Base-by-base conservation (phyloP, 2,113 vertebrate genomes). In the Chamaea fasciata region DNA sequence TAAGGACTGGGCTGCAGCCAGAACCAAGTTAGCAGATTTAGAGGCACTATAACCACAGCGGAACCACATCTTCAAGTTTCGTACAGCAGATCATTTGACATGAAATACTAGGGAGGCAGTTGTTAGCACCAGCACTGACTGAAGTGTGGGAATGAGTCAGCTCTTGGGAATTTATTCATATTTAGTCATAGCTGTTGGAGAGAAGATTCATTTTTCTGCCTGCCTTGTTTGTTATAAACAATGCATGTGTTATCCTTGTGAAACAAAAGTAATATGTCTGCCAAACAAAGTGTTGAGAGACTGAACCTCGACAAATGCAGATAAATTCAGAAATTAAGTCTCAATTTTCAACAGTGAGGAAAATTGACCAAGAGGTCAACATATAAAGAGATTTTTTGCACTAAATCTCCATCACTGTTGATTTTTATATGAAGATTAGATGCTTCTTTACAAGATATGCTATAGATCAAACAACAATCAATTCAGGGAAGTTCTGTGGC, bases 251-350 rank as follows among this genome's bases (percentile, higher is more conserved):
- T 92, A 92, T 74, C 76, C 56, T 60, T 68, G 44, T 89, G 73
- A 90, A 96, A 92, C 60, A 87, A 53, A 92, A 84, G 83, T 90
- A 90, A 82, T 89, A 81, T 0, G 1, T 92, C 73, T 97, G 80
- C 95, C 90, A 95, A 67, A 83, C 47, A 63, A 87, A 89, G 74
- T 87, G 65, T 21, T 94, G 74, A 82, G 83, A 92, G 91, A 69
- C 46, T 84, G 87, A 91, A 92, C 87, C 91, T 92, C 60, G 37
- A 84, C 91, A 94, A 92, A 95, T 71, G 73, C 83, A 92, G 83
- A 95, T 94, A 87, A 92, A 97, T 92, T 97, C 77, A 79, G 69
- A 92, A 95, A 95, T 92, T 75, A 91, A 91, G 77, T 71, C 52
- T 83, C 4, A 1, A 2, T 95, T 97, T 96, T 89, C 74, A 91